Conservation (phyloP, 2,888 invertebrate species). For the Epicampocera succincta region DNA sequence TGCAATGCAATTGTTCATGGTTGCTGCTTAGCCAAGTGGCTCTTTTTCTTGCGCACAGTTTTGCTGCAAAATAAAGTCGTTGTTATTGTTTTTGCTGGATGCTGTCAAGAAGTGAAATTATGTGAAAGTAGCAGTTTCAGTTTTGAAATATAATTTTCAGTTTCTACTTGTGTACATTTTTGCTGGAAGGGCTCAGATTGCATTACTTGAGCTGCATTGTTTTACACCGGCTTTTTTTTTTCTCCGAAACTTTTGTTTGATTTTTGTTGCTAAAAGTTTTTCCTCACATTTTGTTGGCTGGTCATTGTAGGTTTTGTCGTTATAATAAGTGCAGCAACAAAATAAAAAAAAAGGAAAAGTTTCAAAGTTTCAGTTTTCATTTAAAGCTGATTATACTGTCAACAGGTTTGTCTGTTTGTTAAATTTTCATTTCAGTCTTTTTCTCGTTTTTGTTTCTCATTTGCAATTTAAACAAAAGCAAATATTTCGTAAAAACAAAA, state of each 20-base stretch:
- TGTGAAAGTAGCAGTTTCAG: constrained; percentile 65
- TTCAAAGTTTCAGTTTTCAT: constrained; percentile 57
- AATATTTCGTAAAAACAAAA: constrained; percentile 1
- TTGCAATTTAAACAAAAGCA: constrained; percentile 16
- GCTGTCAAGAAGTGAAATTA: constrained; percentile 68
- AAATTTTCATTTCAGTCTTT: constrained; percentile 27
- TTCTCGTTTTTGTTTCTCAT: not conserved
- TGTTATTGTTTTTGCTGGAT: constrained; percentile 36
- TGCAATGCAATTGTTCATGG: constrained; percentile 50
- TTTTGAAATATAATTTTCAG: constrained; percentile 33
- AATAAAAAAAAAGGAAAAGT: constrained; percentile 41
- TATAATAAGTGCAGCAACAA: constrained; percentile 3
- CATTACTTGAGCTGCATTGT: constrained; percentile 39
- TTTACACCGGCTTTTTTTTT: not conserved
- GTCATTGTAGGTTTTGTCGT: constrained; percentile 23
- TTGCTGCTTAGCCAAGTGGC: not conserved
- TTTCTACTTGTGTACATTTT: constrained; percentile 6
- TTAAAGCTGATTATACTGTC: constrained; percentile 66
- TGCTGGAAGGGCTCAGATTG: constrained; percentile 58
- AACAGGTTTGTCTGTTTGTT: constrained; percentile 63
- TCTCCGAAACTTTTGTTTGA: not conserved
- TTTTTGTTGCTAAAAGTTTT: constrained; percentile 14
- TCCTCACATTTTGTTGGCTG: constrained; percentile 21
- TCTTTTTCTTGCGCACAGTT: constrained; percentile 13
- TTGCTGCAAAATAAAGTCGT: constrained; percentile 7